A percentile compares a stretch with the other conserved stretches of the same genome.
These are phyloP conservation scores for Lucilia cuprina DNA, from an alignment of 1,140 invertebrate species.

Conservation along the genomic window DNA sequence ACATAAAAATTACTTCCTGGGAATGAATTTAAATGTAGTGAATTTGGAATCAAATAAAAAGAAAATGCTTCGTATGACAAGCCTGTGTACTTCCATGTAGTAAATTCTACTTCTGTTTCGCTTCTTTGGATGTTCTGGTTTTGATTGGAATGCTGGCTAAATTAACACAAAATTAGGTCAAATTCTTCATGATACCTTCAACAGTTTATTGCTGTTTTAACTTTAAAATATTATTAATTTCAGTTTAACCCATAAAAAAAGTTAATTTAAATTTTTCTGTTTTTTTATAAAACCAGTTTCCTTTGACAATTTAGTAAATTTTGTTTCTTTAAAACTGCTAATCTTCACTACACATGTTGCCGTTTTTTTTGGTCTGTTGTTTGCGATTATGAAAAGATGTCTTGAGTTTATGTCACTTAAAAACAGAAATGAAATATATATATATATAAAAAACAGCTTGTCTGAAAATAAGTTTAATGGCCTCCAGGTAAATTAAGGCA, in stretches of 20 bases:
- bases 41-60: too few relatives aligned
- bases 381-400: not conserved
- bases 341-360: not conserved
- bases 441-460: not conserved
- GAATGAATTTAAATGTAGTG: too few relatives aligned
- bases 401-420: not conserved
- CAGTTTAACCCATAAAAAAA: not conserved
- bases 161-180: too few relatives aligned
- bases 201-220: too few relatives aligned
- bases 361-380: not conserved
- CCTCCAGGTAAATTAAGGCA: slow-evolving; percentile 13
- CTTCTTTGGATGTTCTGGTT: too few relatives aligned
- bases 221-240: not conserved
- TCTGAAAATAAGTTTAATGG: not conserved
- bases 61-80: too few relatives aligned
- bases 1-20: too few relatives aligned
- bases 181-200: too few relatives aligned
- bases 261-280: not conserved
- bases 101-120: too few relatives aligned
- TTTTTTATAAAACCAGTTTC: not conserved
- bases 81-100: too few relatives aligned
- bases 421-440: not conserved
- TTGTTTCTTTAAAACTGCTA: not conserved
- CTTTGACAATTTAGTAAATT: not conserved
- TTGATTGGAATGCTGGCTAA: too few relatives aligned